Base-by-base conservation (phyloP, 2,113 vertebrate species). In the Amphiprion percula region DNA sequence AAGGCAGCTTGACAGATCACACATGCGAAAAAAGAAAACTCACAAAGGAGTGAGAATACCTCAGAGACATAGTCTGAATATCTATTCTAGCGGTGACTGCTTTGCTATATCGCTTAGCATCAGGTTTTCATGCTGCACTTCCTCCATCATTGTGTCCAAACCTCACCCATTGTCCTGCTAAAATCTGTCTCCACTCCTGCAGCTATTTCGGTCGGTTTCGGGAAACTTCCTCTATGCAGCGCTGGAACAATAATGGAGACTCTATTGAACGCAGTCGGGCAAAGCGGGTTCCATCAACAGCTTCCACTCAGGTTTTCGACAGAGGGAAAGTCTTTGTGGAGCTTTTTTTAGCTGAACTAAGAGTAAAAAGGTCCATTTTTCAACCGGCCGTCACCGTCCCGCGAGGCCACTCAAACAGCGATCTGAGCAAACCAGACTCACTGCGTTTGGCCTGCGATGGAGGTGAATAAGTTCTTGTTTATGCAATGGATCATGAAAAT, bases 281-380 rank as follows among this genome's bases (percentile, higher is more conserved):
- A n/a, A 47, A 63, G 61, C 63, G 53, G 67, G 67, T 80, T 88
- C 78, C 78, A 77, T 89, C 72, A 88, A 82, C 87, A 87, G 58
- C 53, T 8, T 7, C 77, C 73, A 71, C 74, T 85, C 83, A 49
- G 0, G 71, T 71, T 4, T 47, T 79, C 68, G 28, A 60, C 1
- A 41, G 21, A 66, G 30, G 55, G 64, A 47, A 63, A 15, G 49
- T 47, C 59, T 86, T 80, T 71, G 68, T 67, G 71, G 46, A 24
- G 60, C 69, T 53, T 76, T 76, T 21, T 65, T 76, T 46, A 67
- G 66, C 68, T 59, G 62, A 41, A 50, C 49, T 1, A 24, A 63
- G 63, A 71, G 60, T 70, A 33, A 87, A 69, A 60, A 24, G 2
- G 77, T 47, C 26, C 46, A 67, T 71, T 86, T 72, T 84, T 66